Base-by-base conservation (phyloP, 2,113 vertebrate species). In the Mohoua ochrocephala region DNA sequence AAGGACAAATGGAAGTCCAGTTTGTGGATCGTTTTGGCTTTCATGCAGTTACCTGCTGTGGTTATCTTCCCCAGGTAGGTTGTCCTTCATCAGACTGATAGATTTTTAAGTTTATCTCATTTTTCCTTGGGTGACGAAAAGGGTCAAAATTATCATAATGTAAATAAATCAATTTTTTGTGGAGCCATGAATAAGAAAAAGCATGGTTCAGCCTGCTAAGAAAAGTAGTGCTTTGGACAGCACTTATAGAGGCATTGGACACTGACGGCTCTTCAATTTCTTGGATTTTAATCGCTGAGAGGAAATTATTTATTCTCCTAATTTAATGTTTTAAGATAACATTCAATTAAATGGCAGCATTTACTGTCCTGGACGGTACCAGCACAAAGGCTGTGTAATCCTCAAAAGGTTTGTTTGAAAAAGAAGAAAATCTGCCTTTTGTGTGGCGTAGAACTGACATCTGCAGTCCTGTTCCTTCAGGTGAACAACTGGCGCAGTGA, bases 401-500 rank as follows among this genome's bases (percentile, higher is more conserved):
- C 42, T 93, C 35, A 31, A 26, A 63, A 54, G 11, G 3, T 10
- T 42, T n/a, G n/a, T 59, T 65, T 90, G 42, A 41, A 63, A 82
- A 61, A 80, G 45, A 79, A 63, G n/a, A 28, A 54, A 39, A 57
- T 57, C 21, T n/a, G 33, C 28, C 4, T 67, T 13, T 52, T 39
- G 9, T 16, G 13, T 79, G 45, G 8, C 60, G 7, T 50, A 27
- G 68, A 52, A 30, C 30, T 73, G 42, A 61, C 10, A n/a, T 30
- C 27, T 89, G 17, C 79, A 12, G 28, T 79, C 20, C 47, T 54
- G 4, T 69, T 54, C 53, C 53, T 26, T 20, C 95, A 99, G 99
- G 98, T 98, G 60, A 99, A 99, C 24, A 98, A 99, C 54, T 99
- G 99, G 99, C 98, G 99, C 97, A 97, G 95, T 15, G 99, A 99